Evolutionary conservation across 2,797 vertebrate genomes (phyloP), one percentile per base, ranked within the genome.

Genomic region (Phrynocephalus vlangalii): DNA sequence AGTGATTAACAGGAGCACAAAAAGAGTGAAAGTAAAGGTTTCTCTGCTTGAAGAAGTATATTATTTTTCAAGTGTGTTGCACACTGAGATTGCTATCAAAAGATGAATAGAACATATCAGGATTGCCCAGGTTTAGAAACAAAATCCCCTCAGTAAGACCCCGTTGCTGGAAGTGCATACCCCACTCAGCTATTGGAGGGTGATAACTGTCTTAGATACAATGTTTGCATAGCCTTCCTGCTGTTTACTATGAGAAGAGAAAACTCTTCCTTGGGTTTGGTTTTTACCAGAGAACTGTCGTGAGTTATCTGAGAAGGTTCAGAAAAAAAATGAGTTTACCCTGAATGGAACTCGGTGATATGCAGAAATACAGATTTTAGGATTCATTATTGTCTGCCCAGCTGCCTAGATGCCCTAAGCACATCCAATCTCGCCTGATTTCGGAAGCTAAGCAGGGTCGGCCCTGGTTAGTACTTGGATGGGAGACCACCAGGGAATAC

Each of bases 1-100:
- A 44, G 87, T 90, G 82, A 48, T 87, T 92, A 91, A 85, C 73
- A 33, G 15, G 71, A 87, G 52, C 16, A 63, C 88, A 88, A 87
- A 87, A 33, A 68, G 72, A 90, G 72, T 89, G 68, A 89, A 0
- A 84, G 83, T 26, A 72, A 85, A 71, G 26, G 75, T 77, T 90
- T 86, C 86, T 87, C 71, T 88, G 92, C 24, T 28, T 44, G 52
- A 20, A 78, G 20, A 89, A 86, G 86, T 79, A 20, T 16, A 30
- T 85, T 72, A 16, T 48, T 76, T 30, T 44, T 70, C 56, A 26
- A 38, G 24, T 87, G 56, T 83, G 71, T 73, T 86, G 30, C 33
- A 50, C 85, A 63, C 79, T 84, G 22, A 71, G 86, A 24, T 72
- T 91, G 78, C 76, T 13, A 0, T 88, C 85, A 83, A 18, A 88